Base-by-base conservation (phyloP, 2,888 invertebrate species). In the Macropis europaea region DNA sequence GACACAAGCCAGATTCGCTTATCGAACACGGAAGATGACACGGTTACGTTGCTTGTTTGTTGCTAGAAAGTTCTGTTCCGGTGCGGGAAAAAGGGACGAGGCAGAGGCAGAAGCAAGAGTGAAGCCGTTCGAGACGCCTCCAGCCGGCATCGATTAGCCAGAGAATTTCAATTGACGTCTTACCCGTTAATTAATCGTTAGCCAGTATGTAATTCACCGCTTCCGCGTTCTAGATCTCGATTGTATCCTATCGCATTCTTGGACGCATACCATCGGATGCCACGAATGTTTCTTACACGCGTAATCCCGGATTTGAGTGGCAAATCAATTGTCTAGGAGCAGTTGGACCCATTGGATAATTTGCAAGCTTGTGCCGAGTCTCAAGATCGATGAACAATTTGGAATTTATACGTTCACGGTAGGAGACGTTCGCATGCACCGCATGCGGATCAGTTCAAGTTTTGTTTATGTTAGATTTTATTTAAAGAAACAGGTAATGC, bases 151-250 rank as follows among this genome's bases (percentile, higher is more conserved):
- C 47, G 70, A 71, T 74, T 75, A 63, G 67, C 40, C 59, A 22
- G 63, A 17, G 67, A 74, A 76, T 62, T 57, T 70, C 70, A 50
- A 66, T 76, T 57, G 73, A 63, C 56, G 73, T 60, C 63, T 67
- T 57, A 53, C 56, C 54, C 68, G 60, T 69, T 75, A 75, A 75
- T 73, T 75, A 75, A 73, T 75, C 48, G 64, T 19, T 69, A 54
- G 73, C 47, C 57, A 66, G 63, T 57, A 47, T 60, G 74, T 66
- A 68, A 73, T 73, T 66, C 69, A 66, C 26, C 69, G 64, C 75
- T 73, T 75, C 75, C 75, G 75, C 75, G 66, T 75, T 73, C 75
- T 60, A 50, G 73, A 68, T 66, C 64, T 61, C 63, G 71, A 73
- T 54, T 61, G 59, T 63, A 63, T 59, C 48, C 48, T 54, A 52